Evolutionary conservation across 2,113 vertebrate species (phyloP).

Genomic region (Aegithalos caudatus): DNA sequence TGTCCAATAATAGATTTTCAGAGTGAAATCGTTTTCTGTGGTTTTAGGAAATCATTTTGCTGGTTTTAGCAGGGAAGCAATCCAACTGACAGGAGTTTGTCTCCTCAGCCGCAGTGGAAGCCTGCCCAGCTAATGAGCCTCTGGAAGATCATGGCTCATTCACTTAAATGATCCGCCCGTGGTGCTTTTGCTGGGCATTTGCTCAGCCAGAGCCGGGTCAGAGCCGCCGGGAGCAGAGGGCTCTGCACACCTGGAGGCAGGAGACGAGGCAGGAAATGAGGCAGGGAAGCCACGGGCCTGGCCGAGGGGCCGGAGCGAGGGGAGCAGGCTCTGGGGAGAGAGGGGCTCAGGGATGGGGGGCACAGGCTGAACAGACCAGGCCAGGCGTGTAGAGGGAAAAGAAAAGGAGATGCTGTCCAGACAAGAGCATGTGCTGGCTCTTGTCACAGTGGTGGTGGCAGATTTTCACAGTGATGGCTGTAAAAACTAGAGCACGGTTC

Average conservation of each 20-base stretch:
- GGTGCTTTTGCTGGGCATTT: neutral
- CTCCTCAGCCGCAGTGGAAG: neutral
- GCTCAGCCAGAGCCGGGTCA: neutral
- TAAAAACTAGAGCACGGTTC: neutral
- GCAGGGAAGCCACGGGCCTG: neutral
- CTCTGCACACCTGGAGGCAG: neutral
- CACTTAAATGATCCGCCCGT: rapidly evolving
- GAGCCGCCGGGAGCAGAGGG: rapidly evolving
- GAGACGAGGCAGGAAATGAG: rapidly evolving
- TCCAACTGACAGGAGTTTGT: neutral
- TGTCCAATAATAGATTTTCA: neutral
- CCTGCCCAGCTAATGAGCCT: neutral
- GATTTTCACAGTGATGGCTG: neutral
- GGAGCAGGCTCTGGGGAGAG: neutral
- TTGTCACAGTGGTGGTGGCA: neutral
- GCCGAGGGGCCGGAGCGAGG: too few relatives aligned
- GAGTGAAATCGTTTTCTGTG: neutral
- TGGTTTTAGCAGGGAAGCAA: neutral
- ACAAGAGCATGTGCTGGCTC: rapidly evolving
- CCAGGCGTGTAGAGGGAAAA: rapidly evolving
- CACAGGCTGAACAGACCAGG: neutral
- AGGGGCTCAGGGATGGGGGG: neutral
- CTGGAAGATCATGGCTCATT: neutral
- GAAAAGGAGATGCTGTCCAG: neutral
- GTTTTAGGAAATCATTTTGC: neutral